Evolutionary conservation across 2,797 vertebrate species (phyloP).

Genomic region (Allobates femoralis): DNA sequence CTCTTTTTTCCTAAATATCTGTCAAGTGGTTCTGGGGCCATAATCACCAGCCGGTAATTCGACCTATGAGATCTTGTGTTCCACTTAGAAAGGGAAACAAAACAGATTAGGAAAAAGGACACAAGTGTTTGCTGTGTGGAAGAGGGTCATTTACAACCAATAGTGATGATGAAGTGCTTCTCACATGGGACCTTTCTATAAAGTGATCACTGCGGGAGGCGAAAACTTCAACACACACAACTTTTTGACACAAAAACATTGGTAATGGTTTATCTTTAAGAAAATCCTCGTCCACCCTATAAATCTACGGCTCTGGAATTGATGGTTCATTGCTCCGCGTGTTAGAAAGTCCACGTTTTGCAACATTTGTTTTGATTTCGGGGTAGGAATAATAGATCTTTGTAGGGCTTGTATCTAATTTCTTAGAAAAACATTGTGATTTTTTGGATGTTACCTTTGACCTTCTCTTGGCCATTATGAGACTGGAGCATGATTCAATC

Average conservation of each 20-base stretch:
- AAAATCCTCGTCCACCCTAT: background rate
- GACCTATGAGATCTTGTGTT: constrained; percentile 90
- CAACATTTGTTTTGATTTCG: background rate
- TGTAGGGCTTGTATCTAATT: background rate
- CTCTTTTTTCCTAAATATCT: constrained; percentile 82
- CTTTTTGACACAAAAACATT: constrained; percentile 31
- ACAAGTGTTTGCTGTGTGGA: constrained; percentile 59
- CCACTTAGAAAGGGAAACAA: constrained; percentile 85
- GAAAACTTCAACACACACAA: background rate
- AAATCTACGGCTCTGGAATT: background rate
- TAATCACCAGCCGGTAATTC: constrained; percentile 89
- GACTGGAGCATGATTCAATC: background rate
- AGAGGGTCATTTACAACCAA: constrained; percentile 41
- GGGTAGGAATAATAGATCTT: constrained; percentile 13
- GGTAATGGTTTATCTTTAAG: background rate
- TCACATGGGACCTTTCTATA: constrained; percentile 10
- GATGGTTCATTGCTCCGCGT: background rate
- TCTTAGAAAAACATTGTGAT: constrained; percentile 9
- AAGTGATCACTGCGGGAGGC: constrained; percentile 20
- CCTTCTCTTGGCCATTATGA: background rate
- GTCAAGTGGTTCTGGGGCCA: constrained; percentile 90
- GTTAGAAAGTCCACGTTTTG: background rate
- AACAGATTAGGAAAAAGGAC: constrained; percentile 65
- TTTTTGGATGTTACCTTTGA: constrained; percentile 12
- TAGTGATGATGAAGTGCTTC: constrained; percentile 20